These are phyloP conservation scores for Thalassophryne amazonica DNA, from an alignment of 2,797 vertebrate species.

Conservation along the genomic window DNA sequence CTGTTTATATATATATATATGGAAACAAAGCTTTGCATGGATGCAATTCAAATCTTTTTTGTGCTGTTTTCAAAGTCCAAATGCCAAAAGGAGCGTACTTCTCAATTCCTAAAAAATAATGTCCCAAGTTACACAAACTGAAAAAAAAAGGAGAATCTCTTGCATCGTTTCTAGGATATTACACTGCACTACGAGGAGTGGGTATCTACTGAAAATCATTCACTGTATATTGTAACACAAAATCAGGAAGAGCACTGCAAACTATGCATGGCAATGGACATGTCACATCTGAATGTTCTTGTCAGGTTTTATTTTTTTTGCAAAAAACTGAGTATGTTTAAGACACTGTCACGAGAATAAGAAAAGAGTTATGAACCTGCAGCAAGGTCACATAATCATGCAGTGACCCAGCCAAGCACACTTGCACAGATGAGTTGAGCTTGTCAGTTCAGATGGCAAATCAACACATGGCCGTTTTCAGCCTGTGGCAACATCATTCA, in stretches of 20 bases:
- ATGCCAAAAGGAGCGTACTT: slow-evolving; percentile 56
- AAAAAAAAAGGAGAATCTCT: slow-evolving; percentile 66
- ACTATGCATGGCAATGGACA: slow-evolving; percentile 53
- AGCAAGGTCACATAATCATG: slow-evolving; percentile 69
- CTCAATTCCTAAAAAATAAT: slow-evolving; percentile 62
- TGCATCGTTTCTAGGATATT: slow-evolving; percentile 69
- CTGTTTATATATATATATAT: slow-evolving; percentile 63
- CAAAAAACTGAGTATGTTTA: slow-evolving; percentile 25
- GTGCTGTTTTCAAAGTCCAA: slow-evolving; percentile 63
- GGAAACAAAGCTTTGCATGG: slow-evolving; percentile 69
- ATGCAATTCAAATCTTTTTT: slow-evolving; percentile 66
- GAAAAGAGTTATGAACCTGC: slow-evolving; percentile 58
- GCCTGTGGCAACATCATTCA: slow-evolving; percentile 33
- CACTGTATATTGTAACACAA: slow-evolving; percentile 67
- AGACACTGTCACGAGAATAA: slow-evolving; percentile 33
- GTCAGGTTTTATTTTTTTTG: slow-evolving; percentile 17
- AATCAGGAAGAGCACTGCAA: slow-evolving; percentile 71
- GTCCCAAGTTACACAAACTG: slow-evolving; percentile 62
- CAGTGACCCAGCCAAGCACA: slow-evolving; percentile 62
- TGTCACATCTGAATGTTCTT: slow-evolving; percentile 33
- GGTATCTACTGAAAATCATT: slow-evolving; percentile 69
- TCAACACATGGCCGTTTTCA: slow-evolving; percentile 47
- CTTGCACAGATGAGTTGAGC: slow-evolving; percentile 64
- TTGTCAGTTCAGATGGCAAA: slow-evolving; percentile 62
- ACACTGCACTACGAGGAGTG: slow-evolving; percentile 71